Percentiles rank a stretch among this genome's conserved stretches.
These are phyloP conservation scores for Xanthostigma xanthostigma DNA, from an alignment of 2,888 invertebrate genomes.

Conservation along the genomic window DNA sequence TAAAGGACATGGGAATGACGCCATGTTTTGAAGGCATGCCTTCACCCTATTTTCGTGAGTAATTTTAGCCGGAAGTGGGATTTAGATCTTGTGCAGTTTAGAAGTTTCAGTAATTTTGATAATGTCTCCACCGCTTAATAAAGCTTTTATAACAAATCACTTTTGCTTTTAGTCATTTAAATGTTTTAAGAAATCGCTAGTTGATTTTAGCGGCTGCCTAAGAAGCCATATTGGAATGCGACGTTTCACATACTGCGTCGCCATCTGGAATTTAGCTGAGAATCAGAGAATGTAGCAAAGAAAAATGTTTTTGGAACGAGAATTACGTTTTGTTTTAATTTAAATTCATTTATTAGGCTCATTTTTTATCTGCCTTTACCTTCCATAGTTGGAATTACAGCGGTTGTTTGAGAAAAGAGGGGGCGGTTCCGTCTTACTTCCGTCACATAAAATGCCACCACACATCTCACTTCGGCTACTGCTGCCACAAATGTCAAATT, in stretches of 20 bases:
- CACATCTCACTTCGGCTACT: too few relatives aligned
- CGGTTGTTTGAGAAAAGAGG: neutral
- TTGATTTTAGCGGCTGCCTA: constrained; percentile 10
- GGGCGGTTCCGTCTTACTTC: constrained; percentile 1
- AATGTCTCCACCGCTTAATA: too few relatives aligned
- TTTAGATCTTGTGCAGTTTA: neutral
- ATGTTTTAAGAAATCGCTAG: neutral
- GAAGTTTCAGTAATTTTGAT: too few relatives aligned
- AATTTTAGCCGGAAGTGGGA: neutral
- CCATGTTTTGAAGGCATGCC: too few relatives aligned
- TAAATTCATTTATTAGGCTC: neutral
- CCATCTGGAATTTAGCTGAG: neutral
- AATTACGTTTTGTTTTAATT: neutral
- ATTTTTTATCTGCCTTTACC: too few relatives aligned
- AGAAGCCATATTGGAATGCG: constrained; percentile 11
- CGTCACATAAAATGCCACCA: too few relatives aligned
- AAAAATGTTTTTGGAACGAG: too few relatives aligned
- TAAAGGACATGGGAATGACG: too few relatives aligned
- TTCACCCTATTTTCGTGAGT: neutral
- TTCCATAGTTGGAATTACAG: neutral
- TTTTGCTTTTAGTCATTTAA: neutral
- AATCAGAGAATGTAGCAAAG: neutral
- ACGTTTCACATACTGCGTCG: constrained; percentile 9
- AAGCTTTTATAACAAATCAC: neutral
- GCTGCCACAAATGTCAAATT: too few relatives aligned